Evolutionary conservation across 2,113 vertebrate species (phyloP), one percentile per base, ranked within the genome.

Genomic region (Archocentrus centrarchus): DNA sequence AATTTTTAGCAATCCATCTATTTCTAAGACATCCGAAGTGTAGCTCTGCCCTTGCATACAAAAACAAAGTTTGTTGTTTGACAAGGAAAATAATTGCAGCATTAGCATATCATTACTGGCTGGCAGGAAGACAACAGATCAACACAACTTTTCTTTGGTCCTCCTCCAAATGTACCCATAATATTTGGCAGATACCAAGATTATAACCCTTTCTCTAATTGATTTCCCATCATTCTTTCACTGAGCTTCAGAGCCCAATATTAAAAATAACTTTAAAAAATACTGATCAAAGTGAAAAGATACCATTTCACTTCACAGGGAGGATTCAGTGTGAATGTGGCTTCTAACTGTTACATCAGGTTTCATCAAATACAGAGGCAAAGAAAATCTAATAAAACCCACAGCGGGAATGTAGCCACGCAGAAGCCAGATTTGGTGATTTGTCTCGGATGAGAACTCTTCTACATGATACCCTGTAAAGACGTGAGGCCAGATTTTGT

Each of bases 71-170:
- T 87, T 86, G 79, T 55, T 84, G 75, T 77, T 81, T 86, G 86
- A 91, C 88, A 89, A 80, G 64, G 55, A 86, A 86, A 86, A 83
- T 85, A 87, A 90, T 80, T 85, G 58, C 22, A 82, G 30, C 79
- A 88, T 91, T 89, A 91, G 79, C 85, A 82, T 86, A 80, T 76
- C 79, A 87, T 91, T 87, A 88, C 59, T 57, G 63, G 55, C 85
- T 90, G 88, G 79, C 90, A 88, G 24, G 3, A 62, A 87, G 64
- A 87, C 76, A 80, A 73, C 30, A 79, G 47, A 91, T 84, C 64
- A 79, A 37, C 70, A 80, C 37, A 59, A 88, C 79, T 68, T 66
- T 9, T 82, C n/a, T 68, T 83, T 90, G 84, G 86, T 81, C 24
- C 32, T 22, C 30, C 78, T 89, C 81, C 89, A 89, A 86, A 82